These are phyloP conservation scores for Calephelis nemesis DNA, from an alignment of 1,140 invertebrate genomes.

Conservation along the genomic window DNA sequence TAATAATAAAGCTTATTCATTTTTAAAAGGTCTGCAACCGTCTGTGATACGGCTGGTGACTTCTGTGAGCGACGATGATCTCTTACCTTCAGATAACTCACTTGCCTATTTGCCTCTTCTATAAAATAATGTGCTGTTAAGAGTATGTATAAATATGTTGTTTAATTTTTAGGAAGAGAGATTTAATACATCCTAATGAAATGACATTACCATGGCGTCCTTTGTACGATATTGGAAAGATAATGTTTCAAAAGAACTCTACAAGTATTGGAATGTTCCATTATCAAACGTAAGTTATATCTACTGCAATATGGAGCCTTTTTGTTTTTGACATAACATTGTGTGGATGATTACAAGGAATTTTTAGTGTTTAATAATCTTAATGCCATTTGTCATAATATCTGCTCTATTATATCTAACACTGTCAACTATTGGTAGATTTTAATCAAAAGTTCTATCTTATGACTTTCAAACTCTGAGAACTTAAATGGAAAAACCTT, in stretches of 20 bases:
- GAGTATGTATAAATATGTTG: too few species aligned
- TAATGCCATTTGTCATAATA: too few species aligned
- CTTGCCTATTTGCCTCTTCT: background rate
- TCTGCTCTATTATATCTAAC: too few species aligned
- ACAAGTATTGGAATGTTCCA: slow-evolving; percentile 81
- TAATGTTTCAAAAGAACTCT: slow-evolving; percentile 68
- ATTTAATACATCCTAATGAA: slow-evolving; percentile 89
- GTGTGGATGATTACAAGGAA: background rate
- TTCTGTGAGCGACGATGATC: too few species aligned
- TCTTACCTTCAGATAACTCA: too few species aligned
- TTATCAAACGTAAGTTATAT: slow-evolving; percentile 80
- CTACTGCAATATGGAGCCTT: slow-evolving; percentile 3
- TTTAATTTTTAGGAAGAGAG: slow-evolving; percentile 83
- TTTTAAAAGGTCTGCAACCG: too few species aligned
- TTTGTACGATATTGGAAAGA: slow-evolving; percentile 85
- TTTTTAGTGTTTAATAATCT: slow-evolving; percentile 1
- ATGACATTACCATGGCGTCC: slow-evolving; percentile 92
- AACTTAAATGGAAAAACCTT: too few species aligned
- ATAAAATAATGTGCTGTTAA: background rate
- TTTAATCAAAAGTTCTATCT: too few species aligned
- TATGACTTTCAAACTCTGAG: too few species aligned
- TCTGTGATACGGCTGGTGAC: too few species aligned
- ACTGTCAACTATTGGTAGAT: too few species aligned
- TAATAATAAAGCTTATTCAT: too few species aligned
- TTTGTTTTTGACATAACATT: background rate